A percentile compares a stretch with the other conserved stretches of the same genome.
These are phyloP conservation scores for Acanthoscelides obtectus DNA, from an alignment of 2,888 invertebrate genomes.

Conservation along the genomic window DNA sequence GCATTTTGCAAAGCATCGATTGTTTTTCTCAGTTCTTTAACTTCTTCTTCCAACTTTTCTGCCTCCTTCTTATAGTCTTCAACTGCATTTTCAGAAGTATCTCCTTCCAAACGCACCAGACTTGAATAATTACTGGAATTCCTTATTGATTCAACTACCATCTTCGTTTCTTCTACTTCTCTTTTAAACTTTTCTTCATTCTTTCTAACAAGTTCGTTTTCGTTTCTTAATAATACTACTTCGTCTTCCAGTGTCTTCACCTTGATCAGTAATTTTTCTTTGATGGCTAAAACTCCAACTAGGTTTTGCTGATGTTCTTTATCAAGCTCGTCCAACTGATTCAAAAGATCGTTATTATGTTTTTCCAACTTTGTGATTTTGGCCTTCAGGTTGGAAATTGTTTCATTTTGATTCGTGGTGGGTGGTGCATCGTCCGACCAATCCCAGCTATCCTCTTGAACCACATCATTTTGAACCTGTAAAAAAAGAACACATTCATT, in stretches of 20 bases:
- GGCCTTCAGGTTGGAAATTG: conserved; percentile 29
- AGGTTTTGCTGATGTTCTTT: conserved; percentile 43
- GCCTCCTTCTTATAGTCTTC: not conserved
- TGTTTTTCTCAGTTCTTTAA: conserved; percentile 43
- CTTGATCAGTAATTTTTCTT: conserved; percentile 32
- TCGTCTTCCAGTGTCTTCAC: conserved; percentile 8
- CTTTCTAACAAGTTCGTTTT: conserved; percentile 7
- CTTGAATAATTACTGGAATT: not conserved
- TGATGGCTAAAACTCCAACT: conserved; percentile 39
- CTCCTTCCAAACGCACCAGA: not conserved
- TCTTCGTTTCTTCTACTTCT: conserved; percentile 13
- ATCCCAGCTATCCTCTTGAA: conserved; percentile 14
- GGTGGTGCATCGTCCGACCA: conserved; percentile 5
- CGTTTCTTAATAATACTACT: conserved; percentile 5
- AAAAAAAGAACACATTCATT: conserved; percentile 10
- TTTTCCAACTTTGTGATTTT: conserved; percentile 34
- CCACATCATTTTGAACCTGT: conserved; percentile 21
- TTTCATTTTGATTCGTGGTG: not conserved
- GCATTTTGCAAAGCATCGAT: conserved; percentile 32
- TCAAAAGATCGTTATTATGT: conserved; percentile 29
- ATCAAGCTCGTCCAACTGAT: conserved; percentile 37
- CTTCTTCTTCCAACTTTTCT: conserved; percentile 43
- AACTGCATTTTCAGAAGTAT: not conserved
- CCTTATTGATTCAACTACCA: not conserved
- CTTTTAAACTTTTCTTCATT: conserved; percentile 4